Evolutionary conservation across 2,888 invertebrate species (phyloP).

Genomic region (Chromoteleia sp.): DNA sequence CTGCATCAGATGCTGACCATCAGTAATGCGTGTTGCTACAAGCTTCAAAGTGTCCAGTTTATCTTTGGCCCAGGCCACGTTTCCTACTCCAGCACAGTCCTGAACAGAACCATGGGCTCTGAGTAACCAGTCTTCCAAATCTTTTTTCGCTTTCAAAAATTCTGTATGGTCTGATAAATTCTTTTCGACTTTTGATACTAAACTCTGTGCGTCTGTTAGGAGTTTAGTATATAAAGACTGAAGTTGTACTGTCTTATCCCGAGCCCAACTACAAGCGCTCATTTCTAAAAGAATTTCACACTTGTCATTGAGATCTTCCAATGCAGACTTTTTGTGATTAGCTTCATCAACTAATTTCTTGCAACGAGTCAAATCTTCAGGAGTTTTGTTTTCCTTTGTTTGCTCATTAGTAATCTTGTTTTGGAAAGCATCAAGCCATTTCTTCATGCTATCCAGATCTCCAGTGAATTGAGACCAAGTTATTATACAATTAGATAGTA

Average conservation of each 20-base stretch:
- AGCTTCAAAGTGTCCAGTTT: conserved; percentile 87
- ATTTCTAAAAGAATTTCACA: conserved; percentile 95
- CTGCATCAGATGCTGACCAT: conserved; percentile 94
- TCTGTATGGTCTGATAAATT: conserved; percentile 96
- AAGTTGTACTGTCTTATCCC: conserved; percentile 93
- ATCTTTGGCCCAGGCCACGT: conserved; percentile 90
- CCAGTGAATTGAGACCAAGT: conserved; percentile 90
- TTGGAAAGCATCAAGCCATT: conserved; percentile 90
- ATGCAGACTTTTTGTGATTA: conserved; percentile 89
- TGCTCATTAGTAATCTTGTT: conserved; percentile 88
- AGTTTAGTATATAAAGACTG: conserved; percentile 93
- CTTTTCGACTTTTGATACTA: conserved; percentile 94
- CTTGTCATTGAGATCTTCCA: conserved; percentile 94
- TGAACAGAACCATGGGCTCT: conserved; percentile 92
- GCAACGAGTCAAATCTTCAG: conserved; percentile 91
- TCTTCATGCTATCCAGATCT: conserved; percentile 90
- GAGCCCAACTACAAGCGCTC: conserved; percentile 93
- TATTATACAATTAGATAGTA: conserved; percentile 90
- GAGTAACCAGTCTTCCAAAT: conserved; percentile 93
- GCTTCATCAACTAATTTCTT: conserved; percentile 91
- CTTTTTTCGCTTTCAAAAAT: conserved; percentile 93
- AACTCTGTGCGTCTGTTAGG: conserved; percentile 91
- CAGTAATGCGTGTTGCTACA: conserved; percentile 90
- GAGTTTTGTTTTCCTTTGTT: conserved; percentile 90
- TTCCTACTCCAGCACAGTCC: conserved; percentile 93